These are phyloP conservation scores for Rhabdornis inornatus DNA, from an alignment of 2,113 vertebrate species.

Conservation along the genomic window DNA sequence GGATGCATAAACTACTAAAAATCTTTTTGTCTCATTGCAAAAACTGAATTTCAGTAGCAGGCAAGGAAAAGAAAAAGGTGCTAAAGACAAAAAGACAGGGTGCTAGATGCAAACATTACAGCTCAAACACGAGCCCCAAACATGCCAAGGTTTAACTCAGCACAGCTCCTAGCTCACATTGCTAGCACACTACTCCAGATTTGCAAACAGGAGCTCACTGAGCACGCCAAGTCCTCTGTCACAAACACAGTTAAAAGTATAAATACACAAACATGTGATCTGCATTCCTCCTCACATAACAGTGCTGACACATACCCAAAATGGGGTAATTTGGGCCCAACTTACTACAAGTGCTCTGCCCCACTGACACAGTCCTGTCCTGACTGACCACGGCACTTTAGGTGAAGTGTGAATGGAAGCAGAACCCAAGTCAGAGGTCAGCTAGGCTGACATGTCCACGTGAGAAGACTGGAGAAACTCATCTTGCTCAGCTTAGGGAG, in stretches of 20 bases:
- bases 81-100: background rate
- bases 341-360: background rate
- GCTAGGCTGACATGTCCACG: background rate
- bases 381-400: accelerated
- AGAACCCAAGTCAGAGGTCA: background rate
- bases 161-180: accelerated
- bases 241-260: background rate
- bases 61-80: background rate
- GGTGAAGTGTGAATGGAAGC: background rate
- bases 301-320: background rate
- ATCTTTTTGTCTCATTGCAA: background rate
- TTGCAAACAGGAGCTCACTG: background rate
- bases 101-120: background rate
- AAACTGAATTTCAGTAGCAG: background rate
- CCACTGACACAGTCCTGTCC: background rate
- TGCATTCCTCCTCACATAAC: background rate
- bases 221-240: background rate
- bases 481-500: background rate
- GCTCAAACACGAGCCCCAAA: background rate
- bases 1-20: background rate
- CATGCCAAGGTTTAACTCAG: background rate
- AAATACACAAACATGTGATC: background rate
- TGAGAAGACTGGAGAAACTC: background rate
- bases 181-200: background rate
- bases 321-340: background rate